Base-by-base conservation (phyloP, 2,888 invertebrate species). In the Mythimna albipuncta region DNA sequence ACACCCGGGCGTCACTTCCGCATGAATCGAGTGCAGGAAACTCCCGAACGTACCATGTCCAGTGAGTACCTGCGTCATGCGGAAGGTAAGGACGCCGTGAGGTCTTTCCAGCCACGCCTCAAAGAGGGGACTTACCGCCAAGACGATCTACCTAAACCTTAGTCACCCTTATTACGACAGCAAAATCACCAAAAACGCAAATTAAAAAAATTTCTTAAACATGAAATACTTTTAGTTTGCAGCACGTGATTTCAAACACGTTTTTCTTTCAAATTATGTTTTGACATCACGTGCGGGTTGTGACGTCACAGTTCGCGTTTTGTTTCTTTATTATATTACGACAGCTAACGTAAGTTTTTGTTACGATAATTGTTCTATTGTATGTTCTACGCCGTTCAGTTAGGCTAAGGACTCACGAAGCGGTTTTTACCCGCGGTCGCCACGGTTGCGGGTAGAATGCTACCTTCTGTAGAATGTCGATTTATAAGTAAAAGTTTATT, bases 211-310 rank as follows among this genome's bases (percentile, higher is more conserved):
- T 64, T 64, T 41, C 13, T 13, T 0, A 19, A 64, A 50, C 32
- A 55, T 63, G 2, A 19, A 1, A 61, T 71, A 77, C 64, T 64
- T 74, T 75, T 62, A 57, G 57, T 72, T 52, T 13, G 6, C 58
- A 62, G 9, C 58, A 62, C 47, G 47, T 64, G 58, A 35, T n/a
- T 0, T 58, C 13, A 19, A 66, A 66, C 72, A 73, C 58, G 77
- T 70, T 77, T 77, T 59, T 26, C 19, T 6, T 5, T 7, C 38
- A 47, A 44, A 75, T 71, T 77, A 71, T 77, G 77, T 64, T 71
- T 61, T 7, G 11, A 16, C 5, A 21, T 61, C 79, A 79, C 79
- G 76, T n/a, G 76, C 72, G 47, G 6, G 4, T 6, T 47, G n/a
- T 78, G 67, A 64, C 44, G 55, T 73, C 54, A 64, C 2, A 19